phyloP scores from a whole-genome alignment of 2,113 vertebrate species.

The Planiliza haematocheilus region DNA sequence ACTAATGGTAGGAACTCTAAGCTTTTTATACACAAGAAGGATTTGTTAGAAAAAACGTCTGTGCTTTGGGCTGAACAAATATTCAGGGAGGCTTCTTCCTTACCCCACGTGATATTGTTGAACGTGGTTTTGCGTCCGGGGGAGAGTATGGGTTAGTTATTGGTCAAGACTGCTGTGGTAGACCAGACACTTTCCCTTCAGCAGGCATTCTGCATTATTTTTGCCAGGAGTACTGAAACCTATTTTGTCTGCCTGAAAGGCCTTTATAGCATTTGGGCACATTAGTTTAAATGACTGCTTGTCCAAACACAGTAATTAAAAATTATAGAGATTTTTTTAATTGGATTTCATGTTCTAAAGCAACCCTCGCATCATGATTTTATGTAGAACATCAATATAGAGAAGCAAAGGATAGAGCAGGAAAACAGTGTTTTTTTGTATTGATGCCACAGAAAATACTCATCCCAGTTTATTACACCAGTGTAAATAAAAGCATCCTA shows the following conservation, averaged over 20 bases:
- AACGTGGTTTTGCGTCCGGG: neutral
- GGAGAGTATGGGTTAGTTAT: neutral
- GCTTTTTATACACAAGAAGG: too few relatives aligned
- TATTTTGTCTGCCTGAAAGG: neutral
- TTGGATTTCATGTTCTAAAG: neutral
- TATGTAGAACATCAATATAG: neutral
- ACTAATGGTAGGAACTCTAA: too few relatives aligned
- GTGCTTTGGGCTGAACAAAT: neutral
- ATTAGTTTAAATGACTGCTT: neutral
- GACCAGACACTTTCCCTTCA: neutral
- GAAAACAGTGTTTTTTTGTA: neutral
- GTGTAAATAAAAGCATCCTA: too few relatives aligned
- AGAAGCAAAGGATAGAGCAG: neutral
- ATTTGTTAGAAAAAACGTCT: neutral
- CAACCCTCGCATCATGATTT: neutral
- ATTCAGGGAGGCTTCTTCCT: too few relatives aligned
- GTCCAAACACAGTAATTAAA: neutral
- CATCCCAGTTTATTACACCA: too few relatives aligned
- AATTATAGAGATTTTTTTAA: neutral
- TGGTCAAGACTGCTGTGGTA: neutral
- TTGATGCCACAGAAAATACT: constrained; percentile 1
- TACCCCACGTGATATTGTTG: neutral
- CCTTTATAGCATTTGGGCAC: neutral
- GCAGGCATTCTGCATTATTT: neutral
- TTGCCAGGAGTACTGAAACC: neutral